phyloP scores from a whole-genome alignment of 64 coral and sea anemone species.

The Hydrozoanthus tunicans region DNA sequence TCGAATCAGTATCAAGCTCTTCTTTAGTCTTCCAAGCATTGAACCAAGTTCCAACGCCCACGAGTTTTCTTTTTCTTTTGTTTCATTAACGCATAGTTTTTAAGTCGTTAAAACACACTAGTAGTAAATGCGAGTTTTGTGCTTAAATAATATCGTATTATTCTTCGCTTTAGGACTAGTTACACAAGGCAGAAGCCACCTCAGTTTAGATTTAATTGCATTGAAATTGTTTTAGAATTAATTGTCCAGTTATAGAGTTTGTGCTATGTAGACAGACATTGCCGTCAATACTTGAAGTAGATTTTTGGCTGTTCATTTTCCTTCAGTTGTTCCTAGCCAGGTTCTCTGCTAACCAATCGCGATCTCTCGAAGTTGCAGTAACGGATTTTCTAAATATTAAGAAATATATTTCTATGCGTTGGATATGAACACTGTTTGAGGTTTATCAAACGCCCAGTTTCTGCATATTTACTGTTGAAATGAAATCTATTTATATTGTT shows the following conservation, averaged over 20 bases:
- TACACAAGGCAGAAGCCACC: neutral
- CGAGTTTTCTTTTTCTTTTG: too few relatives aligned
- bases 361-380: neutral
- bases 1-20: too few relatives aligned
- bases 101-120: neutral
- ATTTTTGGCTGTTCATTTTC: neutral
- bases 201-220: neutral
- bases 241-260: neutral
- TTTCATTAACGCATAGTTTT: too few relatives aligned
- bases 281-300: neutral
- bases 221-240: neutral
- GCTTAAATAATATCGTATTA: neutral
- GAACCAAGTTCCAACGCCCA: too few relatives aligned
- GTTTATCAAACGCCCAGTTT: neutral
- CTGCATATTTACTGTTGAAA: conserved; percentile 27
- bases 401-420: neutral
- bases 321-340: neutral
- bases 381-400: neutral
- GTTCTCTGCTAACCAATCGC: neutral
- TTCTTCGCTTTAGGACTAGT: neutral
- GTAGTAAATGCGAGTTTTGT: neutral
- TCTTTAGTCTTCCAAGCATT: too few relatives aligned
- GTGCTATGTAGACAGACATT: conserved; percentile 13
- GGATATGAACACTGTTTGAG: neutral
- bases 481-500: conserved; percentile 32